These are phyloP conservation scores for Pseudonaja textilis DNA, from an alignment of 2,113 vertebrate genomes.

Conservation along the genomic window DNA sequence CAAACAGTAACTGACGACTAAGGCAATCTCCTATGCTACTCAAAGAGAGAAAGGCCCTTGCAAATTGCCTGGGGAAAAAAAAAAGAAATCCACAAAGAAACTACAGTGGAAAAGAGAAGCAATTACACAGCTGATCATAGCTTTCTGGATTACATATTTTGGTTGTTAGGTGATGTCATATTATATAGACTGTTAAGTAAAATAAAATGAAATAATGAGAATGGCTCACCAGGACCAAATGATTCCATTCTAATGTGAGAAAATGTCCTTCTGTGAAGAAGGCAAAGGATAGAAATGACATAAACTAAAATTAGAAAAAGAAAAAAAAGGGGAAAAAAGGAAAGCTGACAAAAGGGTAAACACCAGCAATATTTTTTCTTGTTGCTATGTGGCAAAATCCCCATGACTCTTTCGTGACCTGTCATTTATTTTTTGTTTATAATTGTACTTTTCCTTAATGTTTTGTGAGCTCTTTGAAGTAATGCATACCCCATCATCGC, in stretches of 20 bases:
- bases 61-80: not conserved
- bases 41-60: not conserved
- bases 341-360: not conserved
- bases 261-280: not conserved
- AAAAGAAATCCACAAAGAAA: not conserved
- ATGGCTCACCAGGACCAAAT: not conserved
- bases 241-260: not conserved
- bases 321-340: not conserved
- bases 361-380: not conserved
- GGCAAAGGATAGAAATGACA: not conserved
- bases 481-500: not conserved
- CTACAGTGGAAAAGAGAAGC: not conserved
- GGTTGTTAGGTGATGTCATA: not conserved
- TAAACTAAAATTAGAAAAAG: not conserved
- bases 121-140: not conserved
- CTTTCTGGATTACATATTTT: constrained; percentile 2
- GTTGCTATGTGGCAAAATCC: not conserved
- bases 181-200: not conserved
- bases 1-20: constrained; percentile 6
- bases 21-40: not conserved
- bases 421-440: not conserved
- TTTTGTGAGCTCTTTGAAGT: not conserved
- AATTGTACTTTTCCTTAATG: not conserved
- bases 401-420: not conserved
- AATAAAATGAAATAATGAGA: not conserved